Evolutionary conservation across 2,888 invertebrate species (phyloP), one percentile per base, ranked within the genome.

Genomic region (Tachina grossa): DNA sequence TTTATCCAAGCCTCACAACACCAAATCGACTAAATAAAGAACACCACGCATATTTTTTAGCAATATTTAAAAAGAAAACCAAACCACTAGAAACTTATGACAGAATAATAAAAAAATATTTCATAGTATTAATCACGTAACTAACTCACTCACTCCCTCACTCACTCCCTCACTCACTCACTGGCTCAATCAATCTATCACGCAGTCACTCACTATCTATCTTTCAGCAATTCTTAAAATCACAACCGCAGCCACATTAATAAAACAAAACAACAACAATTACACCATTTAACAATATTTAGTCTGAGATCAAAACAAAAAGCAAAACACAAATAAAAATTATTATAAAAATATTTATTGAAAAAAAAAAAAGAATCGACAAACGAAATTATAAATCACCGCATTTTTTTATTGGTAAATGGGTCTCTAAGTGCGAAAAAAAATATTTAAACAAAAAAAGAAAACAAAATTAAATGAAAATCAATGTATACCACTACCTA

Each of bases 251-350:
- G 11, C 55, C 41, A 39, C 51, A 66, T 4, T 11, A 72, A 57
- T 61, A 69, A 19, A 55, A 41, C 49, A 76, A 43, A 83, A 14
- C 8, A 51, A 39, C 16, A 68, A 39, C 47, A 80, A 68, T 53
- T 79, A 79, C 84, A 87, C 88, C 85, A 88, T 83, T 63, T 65
- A 85, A 51, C 19, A 78, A 85, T 88, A 88, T 82, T 89, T 89
- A 88, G 88, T 89, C 88, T 88, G 88, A 89, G 89, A 89, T 88
- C 88, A 89, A 89, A 80, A 63, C 89, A 89, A 71, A 31, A 79
- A 49, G 31, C 39, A 5, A 71, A 77, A 83, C 31, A 63, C 43
- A 45, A 89, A 88, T 9, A 86, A 88, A 53, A 2, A 31, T 31
- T 31, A 31, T 31, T 31, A 31, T 31, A 31, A 31, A 87, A 31